Percentiles rank a stretch among this genome's conserved stretches.
Conservation (phyloP, 2,113 vertebrate genomes). For the Plecotus auritus region DNA sequence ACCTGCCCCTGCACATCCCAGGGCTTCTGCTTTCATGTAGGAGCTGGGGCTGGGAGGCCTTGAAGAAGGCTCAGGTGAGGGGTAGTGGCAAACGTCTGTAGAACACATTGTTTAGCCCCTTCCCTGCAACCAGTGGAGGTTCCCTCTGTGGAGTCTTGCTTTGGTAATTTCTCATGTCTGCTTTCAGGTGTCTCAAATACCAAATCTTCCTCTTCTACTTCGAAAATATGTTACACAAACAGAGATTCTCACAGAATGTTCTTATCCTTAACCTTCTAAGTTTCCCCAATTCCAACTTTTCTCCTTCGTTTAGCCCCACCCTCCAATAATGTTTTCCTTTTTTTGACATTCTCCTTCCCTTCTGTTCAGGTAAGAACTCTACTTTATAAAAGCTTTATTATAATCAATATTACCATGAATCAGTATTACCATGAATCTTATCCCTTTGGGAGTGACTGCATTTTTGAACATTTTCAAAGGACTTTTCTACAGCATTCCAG, state of each 20-base stretch:
- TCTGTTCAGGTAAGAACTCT: constrained; percentile 29
- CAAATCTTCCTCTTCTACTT: not conserved
- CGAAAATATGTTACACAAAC: not conserved
- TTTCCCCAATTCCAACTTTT: not conserved
- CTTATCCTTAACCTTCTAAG: not conserved
- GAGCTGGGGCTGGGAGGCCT: not conserved
- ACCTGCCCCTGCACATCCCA: not conserved
- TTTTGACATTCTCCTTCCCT: not conserved
- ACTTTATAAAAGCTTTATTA: not conserved
- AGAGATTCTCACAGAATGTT: not conserved
- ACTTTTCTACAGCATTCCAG: not conserved
- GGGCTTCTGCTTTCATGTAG: not conserved
- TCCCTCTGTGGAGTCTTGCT: not conserved
- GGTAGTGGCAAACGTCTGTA: not conserved
- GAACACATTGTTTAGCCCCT: not conserved
- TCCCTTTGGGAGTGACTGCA: not conserved
- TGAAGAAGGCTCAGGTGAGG: not conserved
- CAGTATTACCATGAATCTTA: constrained; percentile 1
- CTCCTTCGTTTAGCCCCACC: not conserved
- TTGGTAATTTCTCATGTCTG: not conserved
- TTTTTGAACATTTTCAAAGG: constrained; percentile 22
- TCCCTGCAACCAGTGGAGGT: not conserved
- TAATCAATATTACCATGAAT: constrained; percentile 6
- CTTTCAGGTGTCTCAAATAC: not conserved
- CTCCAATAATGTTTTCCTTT: constrained; percentile 23